Evolutionary conservation across 2,888 invertebrate species (phyloP).

Genomic region (Seira sanloemensis): DNA sequence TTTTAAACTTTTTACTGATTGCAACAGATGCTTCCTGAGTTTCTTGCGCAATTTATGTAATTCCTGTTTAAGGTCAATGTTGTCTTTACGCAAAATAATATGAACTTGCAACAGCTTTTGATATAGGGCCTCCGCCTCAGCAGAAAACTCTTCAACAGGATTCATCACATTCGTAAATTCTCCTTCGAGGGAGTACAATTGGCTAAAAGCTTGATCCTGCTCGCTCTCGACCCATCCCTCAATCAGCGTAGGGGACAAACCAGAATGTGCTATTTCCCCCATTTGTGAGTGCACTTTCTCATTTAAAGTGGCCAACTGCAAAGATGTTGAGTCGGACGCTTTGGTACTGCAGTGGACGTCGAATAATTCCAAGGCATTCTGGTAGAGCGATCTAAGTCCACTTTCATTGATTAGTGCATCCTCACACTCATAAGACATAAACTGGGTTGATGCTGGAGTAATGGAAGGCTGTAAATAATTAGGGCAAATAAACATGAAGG

Average conservation of each 20-base stretch:
- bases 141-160: conserved; percentile 39
- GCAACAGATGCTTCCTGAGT: too few species aligned
- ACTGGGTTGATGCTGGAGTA: too few species aligned
- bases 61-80: background rate
- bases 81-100: conserved; percentile 7
- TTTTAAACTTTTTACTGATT: too few species aligned
- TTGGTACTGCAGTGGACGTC: conserved; percentile 7
- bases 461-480: too few species aligned
- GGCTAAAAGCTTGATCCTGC: conserved; percentile 10
- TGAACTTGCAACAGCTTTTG: conserved; percentile 38
- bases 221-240: conserved; percentile 38
- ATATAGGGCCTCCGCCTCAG: conserved; percentile 38
- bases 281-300: conserved; percentile 16
- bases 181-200: background rate
- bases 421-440: too few species aligned
- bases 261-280: conserved; percentile 21
- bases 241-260: conserved; percentile 18
- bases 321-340: background rate
- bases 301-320: background rate
- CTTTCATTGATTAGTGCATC: background rate
- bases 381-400: conserved; percentile 14
- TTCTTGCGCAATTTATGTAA: background rate
- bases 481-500: too few species aligned
- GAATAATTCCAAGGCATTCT: conserved; percentile 30
- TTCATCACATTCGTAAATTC: conserved; percentile 53